phyloP scores from a whole-genome alignment of 2,888 invertebrate genomes.

The Meteorus colon region DNA sequence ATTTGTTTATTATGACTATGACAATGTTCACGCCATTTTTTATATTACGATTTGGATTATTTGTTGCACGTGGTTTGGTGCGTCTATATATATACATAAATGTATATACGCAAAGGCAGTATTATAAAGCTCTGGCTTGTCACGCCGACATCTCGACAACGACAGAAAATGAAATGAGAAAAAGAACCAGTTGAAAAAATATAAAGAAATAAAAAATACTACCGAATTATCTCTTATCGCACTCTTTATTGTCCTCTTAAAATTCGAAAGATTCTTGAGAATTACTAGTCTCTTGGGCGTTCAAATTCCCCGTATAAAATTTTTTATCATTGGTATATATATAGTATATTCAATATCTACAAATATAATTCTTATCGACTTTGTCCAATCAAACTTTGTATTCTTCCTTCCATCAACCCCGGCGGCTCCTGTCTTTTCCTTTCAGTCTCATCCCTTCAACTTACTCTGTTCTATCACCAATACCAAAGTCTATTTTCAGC shows the following conservation, averaged over 20 bases:
- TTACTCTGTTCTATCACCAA: not conserved
- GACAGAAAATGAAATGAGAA: not conserved
- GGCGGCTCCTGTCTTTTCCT: not conserved
- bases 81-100: constrained; percentile 54
- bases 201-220: not conserved
- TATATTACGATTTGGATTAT: constrained; percentile 69
- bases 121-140: constrained; percentile 65
- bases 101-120: constrained; percentile 64
- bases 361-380: not conserved
- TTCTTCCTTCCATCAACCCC: not conserved
- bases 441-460: too few species aligned
- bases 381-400: not conserved
- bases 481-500: constrained; percentile 11
- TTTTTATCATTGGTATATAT: not conserved
- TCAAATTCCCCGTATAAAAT: not conserved
- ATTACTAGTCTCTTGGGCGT: not conserved
- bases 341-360: not conserved
- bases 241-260: not conserved
- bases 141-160: constrained; percentile 33
- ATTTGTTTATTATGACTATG: constrained; percentile 60
- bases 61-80: constrained; percentile 72
- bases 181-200: not conserved
- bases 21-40: constrained; percentile 65
- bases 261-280: not conserved
- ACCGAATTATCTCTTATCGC: not conserved